Base-by-base conservation (phyloP, 2,113 vertebrate species). In the Zosterops pallidus region DNA sequence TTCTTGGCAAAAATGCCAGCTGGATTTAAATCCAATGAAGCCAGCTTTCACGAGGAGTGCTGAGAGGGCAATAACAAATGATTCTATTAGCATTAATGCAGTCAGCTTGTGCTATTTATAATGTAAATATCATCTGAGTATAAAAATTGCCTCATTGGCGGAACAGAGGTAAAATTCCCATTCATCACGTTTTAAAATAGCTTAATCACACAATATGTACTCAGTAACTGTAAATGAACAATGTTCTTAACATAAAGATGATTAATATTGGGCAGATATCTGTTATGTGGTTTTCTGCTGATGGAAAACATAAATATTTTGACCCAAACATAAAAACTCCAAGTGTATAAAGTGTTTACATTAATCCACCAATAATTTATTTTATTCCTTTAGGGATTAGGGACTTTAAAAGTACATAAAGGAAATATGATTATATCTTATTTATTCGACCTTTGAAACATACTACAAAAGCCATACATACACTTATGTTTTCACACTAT, bases 11-110 rank as follows among this genome's bases (percentile, higher is more conserved):
- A 80, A 2, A 2, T 14, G 52, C 33, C 0, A 0, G 29, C 57
- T 91, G 65, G 62, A 72, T 90, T 84, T 80, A 91, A 91, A 93
- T 57, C 71, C 78, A 81, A 7, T 28, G 83, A 74, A 90, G 49
- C 31, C 59, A 55, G 83, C 39, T 72, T 81, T 29, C 24, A 22
- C 2, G 0, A 72, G 47, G 25, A 94, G 29, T 65, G 91, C 91
- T 92, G 89, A 95, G 90, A 90, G 83, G 47, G 89, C 75, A 96
- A 37, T 91, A 85, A 91, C 60, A 92, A 91, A 96, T 74, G 42
- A 68, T 85, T 86, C 88, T 83, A 76, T 96, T 85, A 90, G 79
- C 69, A 92, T 90, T 91, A 94, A 96, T 84, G 71, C 83, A 89
- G 88, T 75, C 46, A 6, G 75, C 85, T 91, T 68, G 37, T 77